phyloP scores from a whole-genome alignment of 2,113 vertebrate species.

The Promerops cafer region DNA sequence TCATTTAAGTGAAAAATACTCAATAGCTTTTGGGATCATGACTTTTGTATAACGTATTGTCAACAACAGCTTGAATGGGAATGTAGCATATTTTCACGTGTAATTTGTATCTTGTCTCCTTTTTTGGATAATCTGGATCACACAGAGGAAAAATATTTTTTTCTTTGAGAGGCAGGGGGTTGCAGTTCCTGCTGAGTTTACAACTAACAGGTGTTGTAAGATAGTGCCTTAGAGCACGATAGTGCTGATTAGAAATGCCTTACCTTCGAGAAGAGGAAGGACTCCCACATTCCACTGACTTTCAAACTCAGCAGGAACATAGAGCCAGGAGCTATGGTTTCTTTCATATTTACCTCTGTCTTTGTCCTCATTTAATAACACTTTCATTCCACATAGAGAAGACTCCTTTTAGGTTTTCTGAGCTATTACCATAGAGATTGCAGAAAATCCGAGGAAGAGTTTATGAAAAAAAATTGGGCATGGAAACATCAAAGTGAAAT shows the following conservation, averaged over 20 bases:
- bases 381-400: not conserved
- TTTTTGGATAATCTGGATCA: not conserved
- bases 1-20: not conserved
- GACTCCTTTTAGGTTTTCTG: not conserved
- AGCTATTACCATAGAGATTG: not conserved
- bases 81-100: not conserved
- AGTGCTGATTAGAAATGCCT: slow-evolving; percentile 4
- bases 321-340: not conserved
- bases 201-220: not conserved
- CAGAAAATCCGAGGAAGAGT: not conserved
- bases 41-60: not conserved
- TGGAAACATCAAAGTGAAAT: not conserved
- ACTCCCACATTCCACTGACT: not conserved
- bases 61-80: not conserved
- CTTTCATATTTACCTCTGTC: not conserved
- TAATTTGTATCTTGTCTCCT: not conserved
- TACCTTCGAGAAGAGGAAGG: not conserved
- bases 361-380: not conserved
- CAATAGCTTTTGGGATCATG: not conserved
- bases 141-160: not conserved
- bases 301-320: not conserved
- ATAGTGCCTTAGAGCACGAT: not conserved
- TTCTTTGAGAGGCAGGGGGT: not conserved
- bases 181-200: not conserved
- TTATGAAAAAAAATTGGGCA: not conserved